These are phyloP conservation scores for Motacilla alba DNA, from an alignment of 2,113 vertebrate genomes.

Conservation along the genomic window DNA sequence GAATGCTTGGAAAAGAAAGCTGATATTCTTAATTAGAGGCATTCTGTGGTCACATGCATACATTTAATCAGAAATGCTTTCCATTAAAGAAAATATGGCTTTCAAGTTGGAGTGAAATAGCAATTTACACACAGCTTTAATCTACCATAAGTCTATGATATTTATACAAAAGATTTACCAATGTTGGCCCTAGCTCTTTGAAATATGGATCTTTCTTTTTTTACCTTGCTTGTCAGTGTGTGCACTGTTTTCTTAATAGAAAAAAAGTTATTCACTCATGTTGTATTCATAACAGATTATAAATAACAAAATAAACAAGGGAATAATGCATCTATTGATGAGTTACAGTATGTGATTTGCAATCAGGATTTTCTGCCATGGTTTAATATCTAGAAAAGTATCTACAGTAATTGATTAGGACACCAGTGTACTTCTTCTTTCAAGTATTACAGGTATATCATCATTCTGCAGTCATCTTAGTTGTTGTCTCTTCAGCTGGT, in stretches of 20 bases:
- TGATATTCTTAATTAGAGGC: neutral
- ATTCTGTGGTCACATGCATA: neutral
- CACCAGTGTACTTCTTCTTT: conserved; percentile 19
- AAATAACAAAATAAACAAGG: neutral
- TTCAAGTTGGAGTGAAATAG: neutral
- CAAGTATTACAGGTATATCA: neutral
- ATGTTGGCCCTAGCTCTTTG: conserved; percentile 70
- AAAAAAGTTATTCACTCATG: neutral
- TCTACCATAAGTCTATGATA: neutral
- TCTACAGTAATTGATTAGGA: neutral
- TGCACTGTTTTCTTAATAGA: conserved; percentile 52
- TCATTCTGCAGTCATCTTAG: neutral
- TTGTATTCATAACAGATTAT: neutral
- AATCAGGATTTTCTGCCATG: neutral
- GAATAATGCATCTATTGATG: neutral
- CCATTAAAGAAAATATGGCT: neutral
- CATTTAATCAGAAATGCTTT: conserved; percentile 19
- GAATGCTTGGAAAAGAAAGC: conserved; percentile 12
- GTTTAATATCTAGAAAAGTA: neutral
- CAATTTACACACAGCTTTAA: neutral
- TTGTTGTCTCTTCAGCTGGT: neutral
- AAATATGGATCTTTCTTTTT: conserved; percentile 38
- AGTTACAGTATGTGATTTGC: neutral
- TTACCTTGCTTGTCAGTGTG: conserved; percentile 58
- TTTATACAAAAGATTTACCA: neutral